Evolutionary conservation across 2,113 vertebrate genomes (phyloP), one percentile per base, ranked within the genome.

Genomic region (Sialia sialis): DNA sequence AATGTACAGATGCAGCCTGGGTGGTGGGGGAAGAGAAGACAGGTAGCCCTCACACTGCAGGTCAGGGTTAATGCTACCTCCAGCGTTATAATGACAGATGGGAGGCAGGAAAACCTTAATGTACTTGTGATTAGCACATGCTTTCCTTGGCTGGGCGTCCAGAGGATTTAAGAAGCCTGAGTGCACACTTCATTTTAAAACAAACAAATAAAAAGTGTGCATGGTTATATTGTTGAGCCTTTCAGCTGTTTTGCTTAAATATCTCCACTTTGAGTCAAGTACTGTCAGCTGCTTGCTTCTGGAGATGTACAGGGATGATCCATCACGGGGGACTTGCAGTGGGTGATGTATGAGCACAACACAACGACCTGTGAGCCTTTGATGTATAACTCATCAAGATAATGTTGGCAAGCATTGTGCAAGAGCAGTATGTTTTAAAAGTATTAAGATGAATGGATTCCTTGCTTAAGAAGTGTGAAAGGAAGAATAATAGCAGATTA

Each of bases 321-420:
- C 81, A 49, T 97, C 95, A 89, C 44, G 1, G 43, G 62, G 82
- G 89, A 75, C 68, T 36, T 32, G 82, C 2, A 34, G 80, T n/a
- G 83, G 83, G 76, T 96, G 91, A 80, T 93, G 90, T 87, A 84
- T 68, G 54, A 95, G 88, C 54, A 13, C 58, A 51, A 54, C 89
- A 27, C 34, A 34, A n/a, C 18, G 62, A 85, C 87, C 93, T 62
- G 60, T 6, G 70, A 25, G 83, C 60, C 84, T 97, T 95, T 95
- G 92, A 96, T 97, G 67, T 95, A 10, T 82, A 97, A 94, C 96
- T 97, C 94, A 90, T 94, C 93, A 49, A 94, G 95, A 95, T 97
- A 95, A 97, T 95, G 91, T 87, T 90, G 93, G 93, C 86, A 94
- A 94, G 94, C 93, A 23, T 82, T 86, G 89, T 56, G 78, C 81